Conservation (phyloP, 2,888 invertebrate species). For the Aspidiotus destructor region DNA sequence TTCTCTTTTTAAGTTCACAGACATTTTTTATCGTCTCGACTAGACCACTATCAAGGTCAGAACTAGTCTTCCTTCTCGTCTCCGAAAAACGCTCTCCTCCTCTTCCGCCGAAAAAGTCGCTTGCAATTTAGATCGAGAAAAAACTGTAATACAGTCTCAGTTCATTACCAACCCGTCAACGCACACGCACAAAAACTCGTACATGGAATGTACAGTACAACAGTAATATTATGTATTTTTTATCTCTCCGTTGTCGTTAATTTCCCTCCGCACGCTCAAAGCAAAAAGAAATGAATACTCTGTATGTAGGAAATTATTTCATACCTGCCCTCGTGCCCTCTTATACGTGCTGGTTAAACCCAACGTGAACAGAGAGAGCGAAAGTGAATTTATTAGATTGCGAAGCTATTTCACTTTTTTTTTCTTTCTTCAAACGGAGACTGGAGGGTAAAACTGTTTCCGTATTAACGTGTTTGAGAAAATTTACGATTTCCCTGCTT, state of each 20-base stretch:
- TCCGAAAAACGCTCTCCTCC: constrained; percentile 3
- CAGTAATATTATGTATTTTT: too few species aligned
- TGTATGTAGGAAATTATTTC: neutral
- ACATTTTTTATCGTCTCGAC: constrained; percentile 34
- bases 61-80: constrained; percentile 29
- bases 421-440: neutral
- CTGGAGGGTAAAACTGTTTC: too few species aligned
- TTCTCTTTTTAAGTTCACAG: constrained; percentile 27
- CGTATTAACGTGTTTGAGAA: too few species aligned
- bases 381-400: neutral
- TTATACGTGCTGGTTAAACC: neutral
- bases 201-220: neutral
- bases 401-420: neutral
- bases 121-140: constrained; percentile 28
- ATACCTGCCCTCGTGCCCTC: neutral
- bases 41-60: constrained; percentile 30
- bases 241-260: too few species aligned
- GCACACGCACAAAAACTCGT: neutral
- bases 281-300: neutral
- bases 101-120: constrained; percentile 1
- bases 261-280: too few species aligned
- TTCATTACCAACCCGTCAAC: neutral
- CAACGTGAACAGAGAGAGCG: neutral
- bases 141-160: neutral
- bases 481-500: too few species aligned